Base-by-base conservation (phyloP, 2,888 invertebrate species). In the Melitaea athalia region DNA sequence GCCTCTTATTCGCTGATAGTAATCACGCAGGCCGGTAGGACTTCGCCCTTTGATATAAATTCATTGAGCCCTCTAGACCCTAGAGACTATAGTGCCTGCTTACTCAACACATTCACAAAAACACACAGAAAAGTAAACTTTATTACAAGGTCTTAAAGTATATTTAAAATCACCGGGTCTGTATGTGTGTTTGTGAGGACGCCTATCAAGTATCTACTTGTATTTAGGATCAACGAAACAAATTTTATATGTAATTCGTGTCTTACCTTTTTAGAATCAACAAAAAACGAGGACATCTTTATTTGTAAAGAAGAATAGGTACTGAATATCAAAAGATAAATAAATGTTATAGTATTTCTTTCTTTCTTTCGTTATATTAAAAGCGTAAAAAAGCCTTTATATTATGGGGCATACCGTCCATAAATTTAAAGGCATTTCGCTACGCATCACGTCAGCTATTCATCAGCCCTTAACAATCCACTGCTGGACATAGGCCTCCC, bases 1-100 rank as follows among this genome's bases (percentile, higher is more conserved):
- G 69, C 75, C 76, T 82, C 83, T 79, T 85, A 86, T 88, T 88
- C 83, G 86, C 87, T 87, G 88, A 88, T 85, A 85, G 85, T 87
- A 86, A 88, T 88, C 86, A 86, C 85, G 82, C 86, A 84, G 85
- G 84, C 81, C 86, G 79, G 84, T 81, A 83, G 83, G 78, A 72
- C 72, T 67, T 70, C 73, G 71, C 75, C 77, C 76, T 70, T 67
- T 59, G 53, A 66, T 87, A 90, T 88, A 86, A 86, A 90, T 87
- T 86, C 88, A 89, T 89, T 83, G 88, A 83, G 82, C 64, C 64
- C 70, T 59, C 76, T 73, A 79, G 81, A 78, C 90, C 88, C 91
- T 76, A 79, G 89, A 86, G 88, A 87, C 86, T 49, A 49, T 49
- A 78, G 73, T 79, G 81, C 75, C 71, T 76, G 75, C 71, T 72